Percentiles rank a stretch among this genome's conserved stretches.
phyloP scores from a whole-genome alignment of 1,140 invertebrate species.

The Drosophila nigromelanica region DNA sequence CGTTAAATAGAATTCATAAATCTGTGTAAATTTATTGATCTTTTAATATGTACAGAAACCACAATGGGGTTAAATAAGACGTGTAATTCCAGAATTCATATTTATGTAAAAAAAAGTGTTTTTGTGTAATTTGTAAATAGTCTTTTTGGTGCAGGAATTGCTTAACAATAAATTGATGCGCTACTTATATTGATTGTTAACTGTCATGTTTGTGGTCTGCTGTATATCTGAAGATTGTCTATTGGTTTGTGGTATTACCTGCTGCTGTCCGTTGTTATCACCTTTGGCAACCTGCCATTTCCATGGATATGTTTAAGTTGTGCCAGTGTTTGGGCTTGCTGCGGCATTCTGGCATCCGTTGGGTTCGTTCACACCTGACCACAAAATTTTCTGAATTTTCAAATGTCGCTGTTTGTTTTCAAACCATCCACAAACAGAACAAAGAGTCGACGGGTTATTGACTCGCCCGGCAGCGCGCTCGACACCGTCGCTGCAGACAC shows the following conservation, averaged over 20 bases:
- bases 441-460: constrained; percentile 26
- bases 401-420: constrained; percentile 7
- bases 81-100: too few species aligned
- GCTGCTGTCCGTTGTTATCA: constrained; percentile 63
- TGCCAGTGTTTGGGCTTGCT: constrained; percentile 46
- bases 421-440: constrained; percentile 6
- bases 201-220: too few species aligned
- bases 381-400: constrained; percentile 11
- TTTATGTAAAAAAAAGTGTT: too few species aligned
- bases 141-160: too few species aligned
- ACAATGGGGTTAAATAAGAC: too few species aligned
- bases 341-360: constrained; percentile 53
- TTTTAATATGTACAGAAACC: too few species aligned
- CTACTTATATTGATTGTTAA: too few species aligned
- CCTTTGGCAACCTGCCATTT: constrained; percentile 58
- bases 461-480: not conserved
- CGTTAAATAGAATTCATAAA: too few species aligned
- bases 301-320: constrained; percentile 62
- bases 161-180: too few species aligned
- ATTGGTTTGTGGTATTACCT: constrained; percentile 45
- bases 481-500: constrained; percentile 12
- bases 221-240: not conserved
- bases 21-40: too few species aligned
- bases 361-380: not conserved
- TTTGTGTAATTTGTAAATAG: too few species aligned